Evolutionary conservation across 2,113 vertebrate species (phyloP).

Genomic region (Channa argus): DNA sequence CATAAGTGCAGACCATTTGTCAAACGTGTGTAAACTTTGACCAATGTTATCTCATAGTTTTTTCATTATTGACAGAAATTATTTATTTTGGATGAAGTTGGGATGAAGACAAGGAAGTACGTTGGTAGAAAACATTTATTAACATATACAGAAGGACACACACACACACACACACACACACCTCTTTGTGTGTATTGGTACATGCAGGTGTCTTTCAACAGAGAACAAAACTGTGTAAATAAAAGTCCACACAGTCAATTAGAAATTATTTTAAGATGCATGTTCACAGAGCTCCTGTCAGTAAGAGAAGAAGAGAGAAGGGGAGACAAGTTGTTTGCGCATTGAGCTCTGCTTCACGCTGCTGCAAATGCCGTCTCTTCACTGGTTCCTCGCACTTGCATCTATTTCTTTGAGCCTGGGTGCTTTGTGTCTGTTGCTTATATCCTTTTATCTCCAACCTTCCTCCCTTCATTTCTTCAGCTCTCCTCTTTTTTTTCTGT

Average conservation of each 20-base stretch:
- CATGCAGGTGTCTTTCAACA: not conserved
- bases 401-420: not conserved
- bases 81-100: not conserved
- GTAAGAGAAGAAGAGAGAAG: not conserved
- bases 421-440: not conserved
- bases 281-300: slow-evolving; percentile 15
- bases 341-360: not conserved
- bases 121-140: not conserved
- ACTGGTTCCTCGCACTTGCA: not conserved
- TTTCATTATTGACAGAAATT: too few species aligned
- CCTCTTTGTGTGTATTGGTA: not conserved
- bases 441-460: not conserved
- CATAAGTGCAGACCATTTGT: too few species aligned
- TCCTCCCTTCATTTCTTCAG: not conserved
- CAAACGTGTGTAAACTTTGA: too few species aligned
- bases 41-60: too few species aligned
- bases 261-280: slow-evolving; percentile 23
- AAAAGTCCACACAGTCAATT: slow-evolving; percentile 47
- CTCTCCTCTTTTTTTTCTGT: not conserved
- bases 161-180: not conserved
- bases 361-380: not conserved
- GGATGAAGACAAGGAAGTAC: not conserved
- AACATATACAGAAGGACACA: not conserved
- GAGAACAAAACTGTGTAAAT: slow-evolving; percentile 32
- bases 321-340: not conserved